Evolutionary conservation across 2,888 invertebrate species (phyloP).

Genomic region (Bombyx huttoni): DNA sequence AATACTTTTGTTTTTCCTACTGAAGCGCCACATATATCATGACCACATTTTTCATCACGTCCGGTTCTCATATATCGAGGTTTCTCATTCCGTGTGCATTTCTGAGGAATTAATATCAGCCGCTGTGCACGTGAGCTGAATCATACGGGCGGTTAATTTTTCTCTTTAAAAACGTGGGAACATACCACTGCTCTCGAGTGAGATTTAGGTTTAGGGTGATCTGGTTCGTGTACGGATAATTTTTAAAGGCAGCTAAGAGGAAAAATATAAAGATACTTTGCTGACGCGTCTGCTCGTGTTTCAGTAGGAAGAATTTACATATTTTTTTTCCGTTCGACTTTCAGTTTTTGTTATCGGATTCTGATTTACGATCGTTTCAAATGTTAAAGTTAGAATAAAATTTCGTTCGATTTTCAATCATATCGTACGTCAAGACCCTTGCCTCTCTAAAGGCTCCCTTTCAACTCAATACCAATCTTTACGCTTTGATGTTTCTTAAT

Average conservation of each 20-base stretch:
- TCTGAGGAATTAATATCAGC: slow-evolving; percentile 29
- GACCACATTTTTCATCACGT: slow-evolving; percentile 3
- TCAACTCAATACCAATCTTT: background rate
- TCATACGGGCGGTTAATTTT: slow-evolving; percentile 6
- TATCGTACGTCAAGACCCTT: background rate
- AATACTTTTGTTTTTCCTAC: background rate
- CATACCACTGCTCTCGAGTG: too few species aligned
- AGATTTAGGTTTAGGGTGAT: too few species aligned
- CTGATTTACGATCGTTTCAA: too few species aligned
- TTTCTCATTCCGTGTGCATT: slow-evolving; percentile 26
- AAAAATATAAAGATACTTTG: too few species aligned
- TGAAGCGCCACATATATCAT: background rate
- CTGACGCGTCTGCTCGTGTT: too few species aligned
- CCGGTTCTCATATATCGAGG: slow-evolving; percentile 5
- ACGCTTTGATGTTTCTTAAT: background rate
- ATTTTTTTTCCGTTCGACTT: too few species aligned
- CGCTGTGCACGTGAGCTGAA: slow-evolving; percentile 21
- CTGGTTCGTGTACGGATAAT: too few species aligned
- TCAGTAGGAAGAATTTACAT: too few species aligned
- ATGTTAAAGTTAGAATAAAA: too few species aligned
- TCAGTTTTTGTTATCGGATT: too few species aligned
- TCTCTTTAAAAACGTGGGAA: background rate
- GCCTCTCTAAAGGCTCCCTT: background rate
- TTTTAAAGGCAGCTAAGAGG: too few species aligned
- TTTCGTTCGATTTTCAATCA: background rate